Percentiles rank a stretch among this genome's conserved stretches.
These are phyloP conservation scores for Nebria brevicollis DNA, from an alignment of 2,888 invertebrate genomes.

Conservation along the genomic window DNA sequence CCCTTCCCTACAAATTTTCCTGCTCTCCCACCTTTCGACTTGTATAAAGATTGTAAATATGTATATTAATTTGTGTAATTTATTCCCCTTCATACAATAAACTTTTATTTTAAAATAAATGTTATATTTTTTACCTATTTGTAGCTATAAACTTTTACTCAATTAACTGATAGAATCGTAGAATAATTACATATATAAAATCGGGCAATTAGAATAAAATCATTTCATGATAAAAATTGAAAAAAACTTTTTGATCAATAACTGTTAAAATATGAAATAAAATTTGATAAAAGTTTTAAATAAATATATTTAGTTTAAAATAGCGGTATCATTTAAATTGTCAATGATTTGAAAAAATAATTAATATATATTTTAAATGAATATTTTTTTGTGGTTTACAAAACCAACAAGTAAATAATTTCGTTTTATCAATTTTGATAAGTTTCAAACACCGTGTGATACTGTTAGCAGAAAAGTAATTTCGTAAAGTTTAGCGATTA, in stretches of 20 bases:
- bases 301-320: too few relatives aligned
- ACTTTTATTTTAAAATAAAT: neutral
- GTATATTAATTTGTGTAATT: conserved; percentile 34
- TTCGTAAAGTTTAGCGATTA: neutral
- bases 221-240: too few relatives aligned
- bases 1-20: conserved; percentile 17
- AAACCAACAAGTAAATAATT: neutral
- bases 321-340: too few relatives aligned
- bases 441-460: neutral
- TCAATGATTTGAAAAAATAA: too few relatives aligned
- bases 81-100: conserved; percentile 33
- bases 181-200: too few relatives aligned
- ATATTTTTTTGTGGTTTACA: too few relatives aligned
- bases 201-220: too few relatives aligned
- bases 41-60: conserved; percentile 44
- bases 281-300: too few relatives aligned
- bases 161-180: neutral
- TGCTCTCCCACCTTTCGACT: conserved; percentile 3
- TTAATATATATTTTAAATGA: too few relatives aligned
- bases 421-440: neutral
- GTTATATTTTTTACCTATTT: neutral
- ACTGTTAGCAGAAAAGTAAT: neutral
- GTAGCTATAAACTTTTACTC: neutral
- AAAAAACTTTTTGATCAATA: too few relatives aligned
- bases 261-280: too few relatives aligned